Base-by-base conservation (phyloP, 2,113 vertebrate genomes). In the Rhipidura dahli region DNA sequence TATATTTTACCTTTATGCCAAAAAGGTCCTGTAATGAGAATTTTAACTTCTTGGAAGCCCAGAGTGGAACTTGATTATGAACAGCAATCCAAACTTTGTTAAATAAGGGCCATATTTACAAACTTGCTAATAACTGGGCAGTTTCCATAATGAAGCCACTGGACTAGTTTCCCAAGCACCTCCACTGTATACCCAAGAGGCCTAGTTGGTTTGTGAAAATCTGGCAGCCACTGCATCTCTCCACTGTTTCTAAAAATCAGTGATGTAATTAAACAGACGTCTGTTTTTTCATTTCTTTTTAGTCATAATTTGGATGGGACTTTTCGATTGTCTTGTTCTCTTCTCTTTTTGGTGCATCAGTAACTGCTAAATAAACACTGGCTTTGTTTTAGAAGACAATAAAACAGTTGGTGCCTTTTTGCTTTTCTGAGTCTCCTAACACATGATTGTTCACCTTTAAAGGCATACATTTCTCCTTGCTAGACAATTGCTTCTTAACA, bases 101-200 rank as follows among this genome's bases (percentile, higher is more conserved):
- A 84, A 97, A 81, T 89, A 92, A 27, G 8, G 60, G 78, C 60
- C 56, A 92, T 65, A 89, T 96, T 93, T 93, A 59, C 10, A 7
- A 89, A 87, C 0, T 7, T 84, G 42, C 24, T 73, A 78, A 14
- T 57, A 91, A 68, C 27, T 18, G 51, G 51, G 53, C 56, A 92
- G 60, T 90, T 91, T 90, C 76, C 56, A 57, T 66, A 70, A 86
- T 78, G 64, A 94, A 92, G 68, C 22, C 14, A 7, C 30, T 90
- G 83, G 50, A 42, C 68, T 73, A 15, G 18, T 53, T 97, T 94
- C 81, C 88, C 83, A 90, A 94, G 59, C 53, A 6, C 17, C 39
- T 12, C 9, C 6, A 24, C 7, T 80, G 30, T 66, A 31, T 63
- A 42, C 56, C 33, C 64, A 89, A 87, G 15, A 64, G 37, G 35